Conservation (phyloP, 2,888 invertebrate species). For the Camponotus fellah region DNA sequence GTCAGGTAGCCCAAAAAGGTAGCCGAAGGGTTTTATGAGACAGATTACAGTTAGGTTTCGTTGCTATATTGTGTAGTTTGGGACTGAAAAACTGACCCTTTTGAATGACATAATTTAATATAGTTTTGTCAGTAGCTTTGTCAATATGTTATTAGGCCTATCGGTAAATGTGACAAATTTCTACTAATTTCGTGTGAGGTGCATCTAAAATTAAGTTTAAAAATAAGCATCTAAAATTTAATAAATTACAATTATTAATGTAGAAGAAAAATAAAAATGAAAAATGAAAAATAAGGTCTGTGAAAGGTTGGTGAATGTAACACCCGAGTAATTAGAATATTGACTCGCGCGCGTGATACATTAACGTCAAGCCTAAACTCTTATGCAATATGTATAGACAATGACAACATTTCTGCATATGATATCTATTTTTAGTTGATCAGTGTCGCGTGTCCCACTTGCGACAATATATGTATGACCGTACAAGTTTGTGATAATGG, state of each 20-base stretch:
- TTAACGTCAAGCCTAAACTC: conserved; percentile 27
- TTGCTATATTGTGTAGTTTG: neutral
- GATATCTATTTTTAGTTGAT: conserved; percentile 56
- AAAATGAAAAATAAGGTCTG: neutral
- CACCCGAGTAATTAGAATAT: conserved; percentile 29
- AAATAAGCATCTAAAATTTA: too few relatives aligned
- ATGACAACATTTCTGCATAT: conserved; percentile 35
- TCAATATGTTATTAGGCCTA: neutral
- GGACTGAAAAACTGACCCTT: neutral
- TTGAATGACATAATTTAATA: neutral
- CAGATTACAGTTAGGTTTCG: neutral
- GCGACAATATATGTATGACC: conserved; percentile 36
- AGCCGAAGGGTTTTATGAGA: neutral
- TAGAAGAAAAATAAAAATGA: neutral
- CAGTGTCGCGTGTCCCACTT: conserved; percentile 44
- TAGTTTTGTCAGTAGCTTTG: neutral
- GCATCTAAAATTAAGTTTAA: neutral
- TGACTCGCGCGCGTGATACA: conserved; percentile 17
- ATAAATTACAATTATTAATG: neutral
- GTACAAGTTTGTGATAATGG: conserved; percentile 24
- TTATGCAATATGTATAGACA: conserved; percentile 39
- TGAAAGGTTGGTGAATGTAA: conserved; percentile 34
- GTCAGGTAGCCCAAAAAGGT: neutral
- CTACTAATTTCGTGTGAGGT: neutral
- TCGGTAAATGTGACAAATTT: neutral